Conservation (phyloP, 2,113 vertebrate genomes). For the Etheostoma cragini region DNA sequence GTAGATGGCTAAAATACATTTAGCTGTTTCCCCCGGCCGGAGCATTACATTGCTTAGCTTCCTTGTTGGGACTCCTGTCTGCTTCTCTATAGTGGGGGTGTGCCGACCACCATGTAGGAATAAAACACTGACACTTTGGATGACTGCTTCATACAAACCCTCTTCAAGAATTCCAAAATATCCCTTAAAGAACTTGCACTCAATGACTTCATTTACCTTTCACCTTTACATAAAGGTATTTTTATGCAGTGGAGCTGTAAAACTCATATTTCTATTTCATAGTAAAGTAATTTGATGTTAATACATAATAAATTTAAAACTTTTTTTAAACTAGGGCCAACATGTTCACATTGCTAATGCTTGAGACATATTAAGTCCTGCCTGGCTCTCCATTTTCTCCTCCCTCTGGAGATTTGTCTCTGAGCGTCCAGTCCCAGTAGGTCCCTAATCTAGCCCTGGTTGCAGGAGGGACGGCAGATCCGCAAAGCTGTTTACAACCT, state of each 20-base stretch:
- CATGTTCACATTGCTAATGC: background rate
- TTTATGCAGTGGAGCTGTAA: background rate
- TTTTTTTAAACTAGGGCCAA: background rate
- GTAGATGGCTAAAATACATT: too few relatives aligned
- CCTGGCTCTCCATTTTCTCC: background rate
- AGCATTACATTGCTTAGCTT: too few relatives aligned
- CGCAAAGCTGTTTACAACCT: slow-evolving; percentile 69
- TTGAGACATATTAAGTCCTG: background rate
- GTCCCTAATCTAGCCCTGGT: slow-evolving; percentile 63
- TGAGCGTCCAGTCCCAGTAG: background rate
- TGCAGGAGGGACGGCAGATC: slow-evolving; percentile 48
- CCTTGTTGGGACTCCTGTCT: too few relatives aligned
- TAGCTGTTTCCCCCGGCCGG: too few relatives aligned
- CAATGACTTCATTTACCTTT: background rate
- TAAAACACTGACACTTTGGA: too few relatives aligned
- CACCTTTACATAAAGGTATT: background rate
- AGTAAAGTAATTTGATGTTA: background rate
- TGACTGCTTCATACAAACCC: too few relatives aligned
- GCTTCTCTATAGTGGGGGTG: too few relatives aligned
- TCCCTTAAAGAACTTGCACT: background rate
- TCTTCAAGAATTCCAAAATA: too few relatives aligned
- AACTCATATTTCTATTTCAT: background rate
- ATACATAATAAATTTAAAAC: background rate
- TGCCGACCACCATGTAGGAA: too few relatives aligned
- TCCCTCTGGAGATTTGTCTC: slow-evolving; percentile 34